A percentile compares a stretch with the other conserved stretches of the same genome.
phyloP scores from a whole-genome alignment of 2,888 invertebrate genomes.

The Drosophila kuntzei region DNA sequence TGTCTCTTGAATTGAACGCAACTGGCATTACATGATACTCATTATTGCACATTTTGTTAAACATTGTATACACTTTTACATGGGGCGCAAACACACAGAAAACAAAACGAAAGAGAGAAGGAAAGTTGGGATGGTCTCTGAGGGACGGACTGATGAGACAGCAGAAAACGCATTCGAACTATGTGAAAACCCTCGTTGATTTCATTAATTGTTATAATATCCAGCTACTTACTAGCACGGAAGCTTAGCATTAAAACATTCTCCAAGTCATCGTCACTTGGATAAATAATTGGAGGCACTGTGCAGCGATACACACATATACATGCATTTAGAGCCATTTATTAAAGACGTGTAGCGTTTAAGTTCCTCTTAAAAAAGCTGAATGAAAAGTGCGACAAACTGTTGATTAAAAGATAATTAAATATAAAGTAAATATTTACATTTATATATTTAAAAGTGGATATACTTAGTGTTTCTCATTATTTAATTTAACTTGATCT shows the following conservation, averaged over 20 bases:
- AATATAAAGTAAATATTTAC: neutral
- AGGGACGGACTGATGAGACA: slow-evolving; percentile 43
- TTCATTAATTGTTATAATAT: slow-evolving; percentile 68
- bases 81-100: neutral
- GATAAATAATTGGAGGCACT: slow-evolving; percentile 31
- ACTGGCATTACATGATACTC: slow-evolving; percentile 72
- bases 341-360: neutral
- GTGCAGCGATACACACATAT: slow-evolving; percentile 2
- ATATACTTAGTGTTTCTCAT: no score
- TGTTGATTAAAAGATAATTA: neutral
- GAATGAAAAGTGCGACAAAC: neutral
- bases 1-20: slow-evolving; percentile 41
- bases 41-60: slow-evolving; percentile 65
- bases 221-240: slow-evolving; percentile 47
- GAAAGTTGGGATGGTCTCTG: slow-evolving; percentile 51
- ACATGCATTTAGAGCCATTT: neutral
- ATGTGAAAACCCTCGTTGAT: slow-evolving; percentile 51
- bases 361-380: neutral
- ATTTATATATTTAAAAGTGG: no score
- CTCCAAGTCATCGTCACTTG: slow-evolving; percentile 60
- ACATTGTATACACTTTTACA: slow-evolving; percentile 30
- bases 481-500: neutral
- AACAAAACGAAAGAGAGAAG: slow-evolving; percentile 49
- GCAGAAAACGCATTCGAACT: slow-evolving; percentile 49
- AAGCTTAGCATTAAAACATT: slow-evolving; percentile 63